Percentiles rank a stretch among this genome's conserved stretches.
These are phyloP conservation scores for Orius laevigatus DNA, from an alignment of 1,140 invertebrate genomes.

Conservation along the genomic window DNA sequence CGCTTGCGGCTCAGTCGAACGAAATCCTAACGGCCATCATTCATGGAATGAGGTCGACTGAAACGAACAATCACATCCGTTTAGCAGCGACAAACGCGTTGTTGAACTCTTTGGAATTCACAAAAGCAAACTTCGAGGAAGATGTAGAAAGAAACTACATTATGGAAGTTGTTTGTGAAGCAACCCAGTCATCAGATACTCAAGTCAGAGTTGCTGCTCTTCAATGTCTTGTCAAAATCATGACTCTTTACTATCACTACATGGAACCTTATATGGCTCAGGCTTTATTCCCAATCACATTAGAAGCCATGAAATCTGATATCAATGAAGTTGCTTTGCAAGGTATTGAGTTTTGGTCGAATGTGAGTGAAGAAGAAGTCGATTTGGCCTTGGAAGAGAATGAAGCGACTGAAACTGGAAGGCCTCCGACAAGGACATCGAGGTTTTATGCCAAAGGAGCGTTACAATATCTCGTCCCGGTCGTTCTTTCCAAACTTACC, in stretches of 20 bases:
- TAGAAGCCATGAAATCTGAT: slow-evolving; percentile 96
- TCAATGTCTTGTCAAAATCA: slow-evolving; percentile 97
- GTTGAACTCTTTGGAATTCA: slow-evolving; percentile 97
- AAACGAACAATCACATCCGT: slow-evolving; percentile 67
- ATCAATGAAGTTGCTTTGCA: slow-evolving; percentile 92
- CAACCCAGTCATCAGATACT: slow-evolving; percentile 68
- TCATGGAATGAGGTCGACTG: slow-evolving; percentile 83
- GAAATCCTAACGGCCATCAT: slow-evolving; percentile 97
- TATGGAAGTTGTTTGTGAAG: slow-evolving; percentile 97
- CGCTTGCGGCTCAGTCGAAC: slow-evolving; percentile 81
- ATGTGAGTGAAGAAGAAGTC: slow-evolving; percentile 98
- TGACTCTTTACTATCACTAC: slow-evolving; percentile 95
- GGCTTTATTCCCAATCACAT: slow-evolving; percentile 95
- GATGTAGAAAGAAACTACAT: slow-evolving; percentile 96
- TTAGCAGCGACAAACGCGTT: slow-evolving; percentile 93
- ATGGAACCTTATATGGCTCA: slow-evolving; percentile 99
- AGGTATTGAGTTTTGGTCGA: slow-evolving; percentile 99
- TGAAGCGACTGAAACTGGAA: slow-evolving; percentile 81
- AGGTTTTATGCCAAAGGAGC: slow-evolving; percentile 92
- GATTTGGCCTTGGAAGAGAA: slow-evolving; percentile 88
- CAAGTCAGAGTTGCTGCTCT: slow-evolving; percentile 87
- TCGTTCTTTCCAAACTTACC: slow-evolving; percentile 83
- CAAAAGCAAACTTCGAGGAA: slow-evolving; percentile 94
- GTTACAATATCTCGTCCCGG: slow-evolving; percentile 84
- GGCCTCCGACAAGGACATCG: slow-evolving; percentile 77